These are phyloP conservation scores for Sciurus niger DNA, from an alignment of 2,113 vertebrate genomes.

Conservation along the genomic window DNA sequence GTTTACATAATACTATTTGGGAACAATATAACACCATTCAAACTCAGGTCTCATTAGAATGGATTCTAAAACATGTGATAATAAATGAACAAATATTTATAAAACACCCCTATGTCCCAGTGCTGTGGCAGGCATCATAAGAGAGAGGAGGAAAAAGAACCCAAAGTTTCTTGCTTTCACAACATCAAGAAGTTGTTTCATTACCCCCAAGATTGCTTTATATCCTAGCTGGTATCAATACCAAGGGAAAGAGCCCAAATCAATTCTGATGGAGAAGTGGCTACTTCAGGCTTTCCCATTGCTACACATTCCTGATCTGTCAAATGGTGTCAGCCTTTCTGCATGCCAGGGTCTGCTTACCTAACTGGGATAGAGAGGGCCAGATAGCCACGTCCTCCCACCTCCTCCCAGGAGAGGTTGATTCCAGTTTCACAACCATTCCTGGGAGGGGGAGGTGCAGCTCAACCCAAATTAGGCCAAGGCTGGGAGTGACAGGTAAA, in stretches of 20 bases:
- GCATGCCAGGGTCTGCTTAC: neutral
- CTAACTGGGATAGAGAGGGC: neutral
- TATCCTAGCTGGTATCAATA: neutral
- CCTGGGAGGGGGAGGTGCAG: slow-evolving; percentile 30
- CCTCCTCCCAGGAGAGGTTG: neutral
- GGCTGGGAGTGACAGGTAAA: slow-evolving; percentile 72
- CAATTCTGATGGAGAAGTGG: neutral
- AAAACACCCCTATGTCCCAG: neutral
- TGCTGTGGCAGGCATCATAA: neutral
- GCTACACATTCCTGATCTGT: neutral
- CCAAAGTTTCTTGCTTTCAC: neutral
- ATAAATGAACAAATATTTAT: neutral
- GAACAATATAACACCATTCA: neutral
- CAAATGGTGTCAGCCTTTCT: slow-evolving; percentile 19
- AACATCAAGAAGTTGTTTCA: neutral
- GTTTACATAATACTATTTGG: neutral
- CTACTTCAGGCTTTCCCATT: neutral
- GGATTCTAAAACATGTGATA: neutral
- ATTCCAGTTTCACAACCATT: neutral
- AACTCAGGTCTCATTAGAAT: neutral
- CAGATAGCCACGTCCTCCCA: neutral
- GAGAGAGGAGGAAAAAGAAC: neutral
- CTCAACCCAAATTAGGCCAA: slow-evolving; percentile 45
- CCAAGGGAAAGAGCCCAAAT: neutral
- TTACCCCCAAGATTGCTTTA: neutral